These are phyloP conservation scores for Dysidea cf. avara DNA, from an alignment of 37 sponge, comb jelly and placozoan species.

Conservation along the genomic window DNA sequence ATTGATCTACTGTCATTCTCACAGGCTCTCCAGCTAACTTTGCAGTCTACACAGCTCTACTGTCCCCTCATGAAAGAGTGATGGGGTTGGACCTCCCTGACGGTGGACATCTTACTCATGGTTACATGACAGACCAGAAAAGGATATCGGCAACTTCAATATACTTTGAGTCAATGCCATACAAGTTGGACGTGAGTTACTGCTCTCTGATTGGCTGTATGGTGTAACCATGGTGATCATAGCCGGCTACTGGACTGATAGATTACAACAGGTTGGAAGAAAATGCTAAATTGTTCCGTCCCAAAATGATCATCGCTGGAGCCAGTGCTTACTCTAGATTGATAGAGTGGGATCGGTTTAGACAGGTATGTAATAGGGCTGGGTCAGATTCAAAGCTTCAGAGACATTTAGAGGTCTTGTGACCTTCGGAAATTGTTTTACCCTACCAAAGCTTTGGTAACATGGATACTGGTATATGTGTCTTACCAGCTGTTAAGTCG, in stretches of 20 bases:
- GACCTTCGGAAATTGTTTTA: too few relatives aligned
- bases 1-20: not conserved
- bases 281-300: constrained; percentile 68
- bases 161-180: constrained; percentile 98
- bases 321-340: constrained; percentile 94
- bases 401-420: too few relatives aligned
- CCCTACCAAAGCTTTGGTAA: too few relatives aligned
- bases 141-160: constrained; percentile 94
- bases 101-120: constrained; percentile 98
- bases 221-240: not conserved
- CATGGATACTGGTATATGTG: too few relatives aligned
- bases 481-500: too few relatives aligned
- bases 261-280: constrained; percentile 84
- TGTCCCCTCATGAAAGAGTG: constrained; percentile 93
- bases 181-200: constrained; percentile 75
- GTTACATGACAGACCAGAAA: constrained; percentile 92
- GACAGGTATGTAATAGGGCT: constrained; percentile 46
- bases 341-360: constrained; percentile 85
- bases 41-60: constrained; percentile 93
- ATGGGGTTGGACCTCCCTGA: constrained; percentile 99
- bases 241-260: constrained; percentile 83
- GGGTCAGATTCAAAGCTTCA: not conserved
- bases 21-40: constrained; percentile 98
- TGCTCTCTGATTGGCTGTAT: not conserved
- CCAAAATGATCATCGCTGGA: constrained; percentile 93